phyloP scores from a whole-genome alignment of 2,797 vertebrate species.

The Meriones psammophilus region DNA sequence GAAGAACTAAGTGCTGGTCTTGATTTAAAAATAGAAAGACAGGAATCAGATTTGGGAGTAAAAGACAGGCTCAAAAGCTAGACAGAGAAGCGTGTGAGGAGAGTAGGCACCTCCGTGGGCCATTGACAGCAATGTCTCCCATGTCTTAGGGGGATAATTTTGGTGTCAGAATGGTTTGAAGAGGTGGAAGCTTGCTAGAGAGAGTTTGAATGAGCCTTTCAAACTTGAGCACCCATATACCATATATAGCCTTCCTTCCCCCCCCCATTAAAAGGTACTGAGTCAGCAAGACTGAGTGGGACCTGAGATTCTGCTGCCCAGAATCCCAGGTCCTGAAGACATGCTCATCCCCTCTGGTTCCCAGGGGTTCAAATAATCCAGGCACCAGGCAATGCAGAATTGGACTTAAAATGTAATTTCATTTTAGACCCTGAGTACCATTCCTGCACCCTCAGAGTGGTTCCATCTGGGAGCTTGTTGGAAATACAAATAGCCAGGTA shows the following conservation, averaged over 20 bases:
- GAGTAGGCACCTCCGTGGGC: neutral
- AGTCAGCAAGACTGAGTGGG: neutral
- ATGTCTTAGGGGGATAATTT: slow-evolving; percentile 58
- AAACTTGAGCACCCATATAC: neutral
- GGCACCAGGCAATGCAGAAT: neutral
- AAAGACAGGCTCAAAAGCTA: neutral
- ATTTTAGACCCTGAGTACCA: neutral
- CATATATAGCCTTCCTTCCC: neutral
- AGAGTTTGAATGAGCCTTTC: slow-evolving; percentile 63
- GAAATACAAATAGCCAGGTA: neutral
- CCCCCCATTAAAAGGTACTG: neutral
- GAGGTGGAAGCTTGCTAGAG: slow-evolving; percentile 12
- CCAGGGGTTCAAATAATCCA: neutral
- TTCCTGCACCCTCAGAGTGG: too few species aligned
- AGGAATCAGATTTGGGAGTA: neutral
- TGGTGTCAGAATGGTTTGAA: slow-evolving; percentile 49
- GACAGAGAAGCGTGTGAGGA: neutral
- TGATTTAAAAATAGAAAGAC: neutral
- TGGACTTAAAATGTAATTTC: neutral
- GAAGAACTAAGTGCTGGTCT: slow-evolving; percentile 24
- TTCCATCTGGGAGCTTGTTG: neutral
- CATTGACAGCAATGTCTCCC: neutral
- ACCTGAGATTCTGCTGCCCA: neutral
- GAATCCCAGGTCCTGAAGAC: neutral
- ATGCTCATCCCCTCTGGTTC: neutral